Evolutionary conservation across 2,888 invertebrate species (phyloP), one percentile per base, ranked within the genome.

Genomic region (Heteromyza rotundicornis): DNA sequence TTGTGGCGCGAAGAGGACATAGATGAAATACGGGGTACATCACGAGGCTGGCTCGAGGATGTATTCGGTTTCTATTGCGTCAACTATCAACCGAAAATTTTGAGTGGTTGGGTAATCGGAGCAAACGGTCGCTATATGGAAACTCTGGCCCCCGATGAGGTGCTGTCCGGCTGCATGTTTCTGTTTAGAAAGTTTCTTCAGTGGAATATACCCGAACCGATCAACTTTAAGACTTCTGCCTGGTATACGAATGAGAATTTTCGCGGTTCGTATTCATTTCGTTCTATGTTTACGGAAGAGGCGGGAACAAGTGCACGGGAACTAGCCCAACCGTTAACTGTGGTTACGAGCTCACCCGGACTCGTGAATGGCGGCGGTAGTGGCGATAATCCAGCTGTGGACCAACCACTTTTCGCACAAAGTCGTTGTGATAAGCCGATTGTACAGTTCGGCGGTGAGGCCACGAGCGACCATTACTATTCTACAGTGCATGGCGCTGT

Each of bases 401-500:
- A 68, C 16, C 56, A 67, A 14, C 61, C 64, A 12, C 57, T 67
- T 1, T 66, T 58, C 2, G 68, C 65, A 32, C 75, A 77, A 65
- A 78, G 72, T 56, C 78, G 77, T 66, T 79, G 79, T 60, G 78
- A 80, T 64, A 84, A 84, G 61, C 86, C 89, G 58, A 84, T 88
- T 0, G 84, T 90, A 1, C 86, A 88, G 62, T 90, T 90, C 71
- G 90, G 88, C 2, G 90, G 90, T 0, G 90, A 90, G 78, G 90
- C 90, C 0, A 88, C 89, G 0, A 88, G 89, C 10, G 86, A 87
- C 58, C 87, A 87, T 70, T 86, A 86, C 71, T 90, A 87, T 73
- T 87, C 87, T 1, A 88, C 89, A 0, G 90, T 89, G 0, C 91
- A 92, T 73, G 92, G 92, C 0, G 92, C 92, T 0, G 82, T 91